These are phyloP conservation scores for Typhlichthys eigenmanni DNA, from an alignment of 2,797 vertebrate genomes.

Conservation along the genomic window DNA sequence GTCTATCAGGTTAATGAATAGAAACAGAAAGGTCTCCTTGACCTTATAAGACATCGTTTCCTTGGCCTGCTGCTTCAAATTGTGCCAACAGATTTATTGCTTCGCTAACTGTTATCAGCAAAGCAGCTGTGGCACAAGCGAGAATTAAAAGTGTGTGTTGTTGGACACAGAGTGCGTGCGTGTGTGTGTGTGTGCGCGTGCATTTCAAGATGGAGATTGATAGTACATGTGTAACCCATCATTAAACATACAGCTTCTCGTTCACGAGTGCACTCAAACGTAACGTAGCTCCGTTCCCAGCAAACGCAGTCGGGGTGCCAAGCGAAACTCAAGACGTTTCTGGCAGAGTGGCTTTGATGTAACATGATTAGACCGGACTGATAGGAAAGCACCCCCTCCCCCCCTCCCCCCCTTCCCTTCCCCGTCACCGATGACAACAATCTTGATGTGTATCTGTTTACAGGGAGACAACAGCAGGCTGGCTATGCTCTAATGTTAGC, in stretches of 20 bases:
- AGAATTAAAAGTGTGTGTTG: constrained; percentile 37
- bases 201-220: neutral
- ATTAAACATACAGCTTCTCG: constrained; percentile 24
- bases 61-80: constrained; percentile 23
- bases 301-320: constrained; percentile 14
- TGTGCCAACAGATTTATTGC: constrained; percentile 48
- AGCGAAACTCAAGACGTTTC: constrained; percentile 50
- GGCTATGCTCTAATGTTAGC: constrained; percentile 50
- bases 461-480: constrained; percentile 36
- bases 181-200: constrained; percentile 12
- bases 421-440: neutral
- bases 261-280: constrained; percentile 7
- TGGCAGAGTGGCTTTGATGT: constrained; percentile 41
- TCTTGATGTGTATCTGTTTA: constrained; percentile 57
- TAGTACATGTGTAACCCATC: constrained; percentile 13
- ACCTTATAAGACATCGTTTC: constrained; percentile 54
- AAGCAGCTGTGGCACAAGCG: constrained; percentile 14
- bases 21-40: constrained; percentile 26
- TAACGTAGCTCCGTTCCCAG: constrained; percentile 32
- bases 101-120: constrained; percentile 46
- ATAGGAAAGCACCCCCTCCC: constrained; percentile 22
- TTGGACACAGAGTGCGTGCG: no score
- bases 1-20: constrained; percentile 8
- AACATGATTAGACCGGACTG: constrained; percentile 33
- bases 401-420: neutral